Conservation (phyloP, 1,140 invertebrate species). For the Pemphigus obesinymphae region DNA sequence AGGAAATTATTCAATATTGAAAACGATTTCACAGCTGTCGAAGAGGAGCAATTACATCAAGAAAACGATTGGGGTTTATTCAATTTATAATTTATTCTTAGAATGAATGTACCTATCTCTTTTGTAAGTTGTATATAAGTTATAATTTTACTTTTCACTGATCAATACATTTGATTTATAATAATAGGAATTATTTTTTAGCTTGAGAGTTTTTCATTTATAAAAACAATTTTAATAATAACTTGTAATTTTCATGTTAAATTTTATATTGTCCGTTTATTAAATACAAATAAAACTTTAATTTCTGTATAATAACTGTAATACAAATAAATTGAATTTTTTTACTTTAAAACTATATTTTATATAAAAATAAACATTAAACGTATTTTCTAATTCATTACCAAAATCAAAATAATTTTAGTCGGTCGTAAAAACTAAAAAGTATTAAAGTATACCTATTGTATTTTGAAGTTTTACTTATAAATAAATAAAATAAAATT, state of each 20-base stretch:
- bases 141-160: background rate
- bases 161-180: background rate
- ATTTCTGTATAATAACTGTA: no score
- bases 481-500: no score
- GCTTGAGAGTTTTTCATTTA: background rate
- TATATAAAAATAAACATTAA: no score
- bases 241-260: background rate
- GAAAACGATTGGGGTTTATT: conserved; percentile 99
- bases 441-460: no score
- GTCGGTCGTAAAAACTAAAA: no score
- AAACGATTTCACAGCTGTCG: conserved; percentile 94
- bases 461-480: no score
- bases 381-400: no score
- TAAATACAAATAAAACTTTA: no score
- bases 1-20: conserved; percentile 99
- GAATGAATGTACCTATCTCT: background rate
- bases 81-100: conserved; percentile 63
- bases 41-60: conserved; percentile 92
- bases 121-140: background rate
- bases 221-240: background rate
- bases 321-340: no score
- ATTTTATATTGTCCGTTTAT: no score
- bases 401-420: no score
- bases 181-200: background rate
- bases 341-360: no score